Conservation (phyloP, 2,113 vertebrate genomes). For the Myotis davidii region DNA sequence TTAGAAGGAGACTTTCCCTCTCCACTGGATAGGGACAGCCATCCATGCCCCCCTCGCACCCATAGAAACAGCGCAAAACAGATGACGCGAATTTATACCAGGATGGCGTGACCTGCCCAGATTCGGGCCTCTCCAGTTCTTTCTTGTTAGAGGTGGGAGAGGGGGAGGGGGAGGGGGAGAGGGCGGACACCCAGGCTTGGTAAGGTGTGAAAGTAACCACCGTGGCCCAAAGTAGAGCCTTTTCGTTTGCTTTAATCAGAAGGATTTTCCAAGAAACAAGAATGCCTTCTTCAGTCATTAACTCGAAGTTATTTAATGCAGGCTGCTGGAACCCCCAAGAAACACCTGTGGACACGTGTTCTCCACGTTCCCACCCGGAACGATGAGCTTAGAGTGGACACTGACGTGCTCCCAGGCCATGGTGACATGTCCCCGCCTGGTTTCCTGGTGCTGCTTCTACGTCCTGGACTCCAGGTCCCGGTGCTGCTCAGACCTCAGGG, state of each 20-base stretch:
- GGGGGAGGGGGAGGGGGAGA: too few relatives aligned
- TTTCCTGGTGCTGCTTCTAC: neutral
- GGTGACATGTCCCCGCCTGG: fast-evolving
- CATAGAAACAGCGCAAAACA: neutral
- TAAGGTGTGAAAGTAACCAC: neutral
- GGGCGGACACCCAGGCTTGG: neutral
- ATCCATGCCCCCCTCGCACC: neutral
- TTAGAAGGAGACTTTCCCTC: neutral
- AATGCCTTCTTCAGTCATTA: neutral
- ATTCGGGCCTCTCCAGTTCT: too few relatives aligned
- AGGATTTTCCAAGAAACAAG: neutral
- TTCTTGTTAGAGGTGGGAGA: neutral
- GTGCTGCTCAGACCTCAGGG: neutral
- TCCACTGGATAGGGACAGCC: neutral
- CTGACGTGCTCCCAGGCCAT: neutral
- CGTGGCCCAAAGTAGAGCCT: neutral
- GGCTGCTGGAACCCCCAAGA: neutral
- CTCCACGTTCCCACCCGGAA: neutral
- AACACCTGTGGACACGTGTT: neutral
- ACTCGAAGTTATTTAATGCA: neutral
- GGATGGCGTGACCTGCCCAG: neutral
- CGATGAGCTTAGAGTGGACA: too few relatives aligned
- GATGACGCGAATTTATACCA: fast-evolving
- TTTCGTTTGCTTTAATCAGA: neutral
- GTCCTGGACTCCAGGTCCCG: neutral